Conservation (phyloP, 2,113 vertebrate species). For the Solea solea region DNA sequence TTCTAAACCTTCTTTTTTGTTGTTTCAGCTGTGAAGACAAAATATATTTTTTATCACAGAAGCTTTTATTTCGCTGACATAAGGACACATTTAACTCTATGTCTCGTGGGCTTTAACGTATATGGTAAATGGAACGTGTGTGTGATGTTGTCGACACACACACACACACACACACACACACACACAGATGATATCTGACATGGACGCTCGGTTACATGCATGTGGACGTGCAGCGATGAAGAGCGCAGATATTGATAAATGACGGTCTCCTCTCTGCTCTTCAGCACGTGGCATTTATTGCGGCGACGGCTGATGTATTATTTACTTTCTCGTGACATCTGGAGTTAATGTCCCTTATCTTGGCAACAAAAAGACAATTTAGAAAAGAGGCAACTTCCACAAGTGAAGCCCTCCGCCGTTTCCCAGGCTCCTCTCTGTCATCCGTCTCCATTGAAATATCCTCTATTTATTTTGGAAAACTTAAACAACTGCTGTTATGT, state of each 20-base stretch:
- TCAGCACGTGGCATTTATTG: slow-evolving; percentile 77
- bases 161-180: slow-evolving; percentile 60
- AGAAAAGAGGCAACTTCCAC: slow-evolving; percentile 86
- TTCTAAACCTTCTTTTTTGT: too few species aligned
- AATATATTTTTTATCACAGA: too few species aligned
- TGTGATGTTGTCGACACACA: slow-evolving; percentile 61
- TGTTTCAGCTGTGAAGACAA: too few species aligned
- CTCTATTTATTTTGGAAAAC: slow-evolving; percentile 85
- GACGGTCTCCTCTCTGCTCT: slow-evolving; percentile 76
- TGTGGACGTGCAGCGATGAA: slow-evolving; percentile 50
- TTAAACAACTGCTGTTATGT: slow-evolving; percentile 86
- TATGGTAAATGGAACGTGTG: slow-evolving; percentile 69
- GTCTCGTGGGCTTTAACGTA: slow-evolving; percentile 22
- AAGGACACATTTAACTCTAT: too few species aligned
- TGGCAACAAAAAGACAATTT: slow-evolving; percentile 86
- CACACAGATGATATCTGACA: slow-evolving; percentile 59
- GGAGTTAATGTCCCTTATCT: slow-evolving; percentile 87
- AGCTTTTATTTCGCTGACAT: too few species aligned
- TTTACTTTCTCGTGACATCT: slow-evolving; percentile 84
- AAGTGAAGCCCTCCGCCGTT: slow-evolving; percentile 84
- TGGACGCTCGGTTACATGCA: slow-evolving; percentile 52
- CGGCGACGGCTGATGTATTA: slow-evolving; percentile 73
- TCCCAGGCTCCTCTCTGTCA: slow-evolving; percentile 82
- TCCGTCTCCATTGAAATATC: slow-evolving; percentile 85
- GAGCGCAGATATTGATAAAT: slow-evolving; percentile 67